Evolutionary conservation across 2,888 invertebrate species (phyloP).

Genomic region (Ametastegia equiseti): DNA sequence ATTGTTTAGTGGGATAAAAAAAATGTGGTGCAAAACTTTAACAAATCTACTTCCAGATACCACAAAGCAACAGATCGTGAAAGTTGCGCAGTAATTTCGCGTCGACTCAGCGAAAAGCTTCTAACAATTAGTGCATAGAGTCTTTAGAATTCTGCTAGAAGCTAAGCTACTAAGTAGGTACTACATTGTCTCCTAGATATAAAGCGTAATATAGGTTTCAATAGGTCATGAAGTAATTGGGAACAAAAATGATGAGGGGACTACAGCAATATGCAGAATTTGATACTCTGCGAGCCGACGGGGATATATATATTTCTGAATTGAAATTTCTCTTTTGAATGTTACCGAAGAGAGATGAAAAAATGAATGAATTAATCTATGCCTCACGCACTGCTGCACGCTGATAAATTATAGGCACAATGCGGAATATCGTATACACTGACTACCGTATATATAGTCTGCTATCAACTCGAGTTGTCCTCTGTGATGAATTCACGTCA

Average conservation of each 20-base stretch:
- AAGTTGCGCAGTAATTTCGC: too few species aligned
- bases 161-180: too few species aligned
- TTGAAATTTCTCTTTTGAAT: not conserved
- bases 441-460: not conserved
- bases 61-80: too few species aligned
- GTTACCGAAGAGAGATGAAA: not conserved
- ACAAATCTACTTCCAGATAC: too few species aligned
- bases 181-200: too few species aligned
- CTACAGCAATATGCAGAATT: not conserved
- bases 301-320: not conserved
- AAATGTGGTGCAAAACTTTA: too few species aligned
- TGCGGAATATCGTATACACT: constrained; percentile 25
- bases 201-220: not conserved
- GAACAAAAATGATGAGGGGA: not conserved
- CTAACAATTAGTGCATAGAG: too few species aligned
- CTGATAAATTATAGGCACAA: constrained; percentile 39
- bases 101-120: too few species aligned
- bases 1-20: too few species aligned
- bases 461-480: constrained; percentile 40
- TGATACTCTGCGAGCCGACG: not conserved
- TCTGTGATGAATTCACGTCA: constrained; percentile 41
- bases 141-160: too few species aligned
- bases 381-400: constrained; percentile 36
- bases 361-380: constrained; percentile 15
- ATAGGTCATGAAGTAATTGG: not conserved